phyloP scores from a whole-genome alignment of 2,797 vertebrate genomes.

The Gouania willdenowi region DNA sequence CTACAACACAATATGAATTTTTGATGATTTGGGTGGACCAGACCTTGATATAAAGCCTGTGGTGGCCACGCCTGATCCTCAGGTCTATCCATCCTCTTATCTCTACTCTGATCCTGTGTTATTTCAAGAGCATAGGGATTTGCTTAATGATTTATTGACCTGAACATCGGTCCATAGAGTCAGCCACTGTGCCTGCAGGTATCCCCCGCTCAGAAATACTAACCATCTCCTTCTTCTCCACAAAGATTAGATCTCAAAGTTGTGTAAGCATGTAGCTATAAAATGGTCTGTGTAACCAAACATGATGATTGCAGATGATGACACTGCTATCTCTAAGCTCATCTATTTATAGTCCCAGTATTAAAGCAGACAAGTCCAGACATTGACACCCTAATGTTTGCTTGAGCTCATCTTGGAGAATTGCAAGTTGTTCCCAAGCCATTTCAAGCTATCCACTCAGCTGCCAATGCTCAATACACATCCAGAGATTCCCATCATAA shows the following conservation, averaged over 20 bases:
- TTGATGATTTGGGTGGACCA: constrained; percentile 1
- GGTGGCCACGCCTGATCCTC: no score
- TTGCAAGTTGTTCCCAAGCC: no score
- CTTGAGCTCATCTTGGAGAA: no score
- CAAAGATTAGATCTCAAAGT: constrained; percentile 56
- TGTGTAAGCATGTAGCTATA: constrained; percentile 56
- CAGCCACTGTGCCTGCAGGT: constrained; percentile 50
- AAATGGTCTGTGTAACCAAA: constrained; percentile 43
- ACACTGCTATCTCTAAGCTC: no score
- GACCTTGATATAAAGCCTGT: constrained; percentile 4
- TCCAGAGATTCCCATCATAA: no score
- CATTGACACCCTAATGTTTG: no score
- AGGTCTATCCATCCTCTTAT: constrained; percentile 72
- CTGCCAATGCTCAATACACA: no score
- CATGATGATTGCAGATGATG: constrained; percentile 17
- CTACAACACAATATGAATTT: not conserved
- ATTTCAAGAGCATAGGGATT: constrained; percentile 71
- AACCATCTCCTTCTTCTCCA: constrained; percentile 28
- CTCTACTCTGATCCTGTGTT: constrained; percentile 73
- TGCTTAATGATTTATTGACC: constrained; percentile 78
- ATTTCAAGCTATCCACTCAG: no score
- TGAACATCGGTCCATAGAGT: constrained; percentile 61
- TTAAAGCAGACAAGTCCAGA: no score
- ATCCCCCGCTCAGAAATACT: constrained; percentile 18
- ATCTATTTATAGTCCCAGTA: no score